Conservation (phyloP, 1,140 invertebrate genomes). For the Drosophila orosa region DNA sequence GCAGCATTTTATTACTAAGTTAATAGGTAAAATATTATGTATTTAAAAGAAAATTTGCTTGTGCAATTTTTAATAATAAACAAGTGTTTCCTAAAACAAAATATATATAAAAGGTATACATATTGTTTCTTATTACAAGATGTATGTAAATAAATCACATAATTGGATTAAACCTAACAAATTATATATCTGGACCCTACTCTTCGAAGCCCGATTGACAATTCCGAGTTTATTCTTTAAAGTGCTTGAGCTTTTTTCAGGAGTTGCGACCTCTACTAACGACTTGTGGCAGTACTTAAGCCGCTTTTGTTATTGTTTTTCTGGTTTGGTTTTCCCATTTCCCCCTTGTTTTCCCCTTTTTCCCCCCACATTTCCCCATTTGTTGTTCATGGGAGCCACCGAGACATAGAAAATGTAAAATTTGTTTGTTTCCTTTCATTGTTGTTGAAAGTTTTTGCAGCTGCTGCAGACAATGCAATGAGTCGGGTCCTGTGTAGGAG, state of each 20-base stretch:
- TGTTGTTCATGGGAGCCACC: constrained; percentile 32
- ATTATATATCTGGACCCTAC: neutral
- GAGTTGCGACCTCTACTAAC: constrained; percentile 42
- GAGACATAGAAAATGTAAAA: constrained; percentile 70
- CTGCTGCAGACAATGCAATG: constrained; percentile 72
- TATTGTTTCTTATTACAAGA: no score
- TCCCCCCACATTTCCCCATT: constrained; percentile 4
- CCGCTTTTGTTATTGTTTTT: constrained; percentile 50
- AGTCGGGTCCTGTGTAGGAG: constrained; percentile 13
- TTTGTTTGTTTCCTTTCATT: constrained; percentile 74
- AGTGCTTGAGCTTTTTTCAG: neutral
- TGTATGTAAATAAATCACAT: no score
- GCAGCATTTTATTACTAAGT: neutral
- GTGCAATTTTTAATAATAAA: no score
- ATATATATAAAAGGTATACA: no score
- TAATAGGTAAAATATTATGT: neutral
- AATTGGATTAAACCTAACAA: neutral
- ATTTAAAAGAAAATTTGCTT: neutral
- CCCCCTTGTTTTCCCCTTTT: constrained; percentile 3
- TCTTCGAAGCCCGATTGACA: constrained; percentile 7
- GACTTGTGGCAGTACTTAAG: constrained; percentile 56
- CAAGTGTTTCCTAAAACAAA: no score
- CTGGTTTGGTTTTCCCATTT: constrained; percentile 9
- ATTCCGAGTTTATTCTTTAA: constrained; percentile 17
- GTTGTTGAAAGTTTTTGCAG: constrained; percentile 76